Percentiles rank a stretch among this genome's conserved stretches.
Evolutionary conservation across 2,113 vertebrate species (phyloP).

Genomic region (Uropsilus gracilis): DNA sequence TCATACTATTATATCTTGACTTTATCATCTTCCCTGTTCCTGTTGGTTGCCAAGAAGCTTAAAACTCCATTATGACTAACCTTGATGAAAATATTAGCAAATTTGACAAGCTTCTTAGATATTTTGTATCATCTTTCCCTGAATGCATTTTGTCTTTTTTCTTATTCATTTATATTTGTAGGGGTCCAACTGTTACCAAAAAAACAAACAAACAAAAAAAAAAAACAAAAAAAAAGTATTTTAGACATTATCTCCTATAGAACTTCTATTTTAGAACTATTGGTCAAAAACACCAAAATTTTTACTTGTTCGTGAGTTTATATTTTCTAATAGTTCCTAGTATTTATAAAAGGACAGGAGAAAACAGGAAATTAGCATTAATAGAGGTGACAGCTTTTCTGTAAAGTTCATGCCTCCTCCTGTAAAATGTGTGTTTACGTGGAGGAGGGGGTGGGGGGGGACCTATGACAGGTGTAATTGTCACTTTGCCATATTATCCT

Average conservation of each 20-base stretch:
- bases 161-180: neutral
- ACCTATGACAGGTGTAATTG: neutral
- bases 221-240: neutral
- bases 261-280: neutral
- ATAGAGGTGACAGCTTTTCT: neutral
- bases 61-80: neutral
- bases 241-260: neutral
- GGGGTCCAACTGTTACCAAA: neutral
- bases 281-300: neutral
- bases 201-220: neutral
- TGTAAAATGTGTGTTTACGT: neutral
- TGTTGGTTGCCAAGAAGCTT: neutral
- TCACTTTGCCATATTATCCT: neutral
- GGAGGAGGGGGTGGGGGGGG: neutral
- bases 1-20: neutral
- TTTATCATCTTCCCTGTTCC: conserved; percentile 10
- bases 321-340: neutral
- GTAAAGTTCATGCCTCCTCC: neutral
- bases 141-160: neutral
- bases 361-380: neutral
- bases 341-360: neutral
- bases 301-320: neutral
- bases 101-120: neutral
- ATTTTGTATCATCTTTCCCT: neutral
- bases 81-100: neutral